phyloP scores from a whole-genome alignment of 2,797 vertebrate genomes.

The Gadopsis marmoratus region DNA sequence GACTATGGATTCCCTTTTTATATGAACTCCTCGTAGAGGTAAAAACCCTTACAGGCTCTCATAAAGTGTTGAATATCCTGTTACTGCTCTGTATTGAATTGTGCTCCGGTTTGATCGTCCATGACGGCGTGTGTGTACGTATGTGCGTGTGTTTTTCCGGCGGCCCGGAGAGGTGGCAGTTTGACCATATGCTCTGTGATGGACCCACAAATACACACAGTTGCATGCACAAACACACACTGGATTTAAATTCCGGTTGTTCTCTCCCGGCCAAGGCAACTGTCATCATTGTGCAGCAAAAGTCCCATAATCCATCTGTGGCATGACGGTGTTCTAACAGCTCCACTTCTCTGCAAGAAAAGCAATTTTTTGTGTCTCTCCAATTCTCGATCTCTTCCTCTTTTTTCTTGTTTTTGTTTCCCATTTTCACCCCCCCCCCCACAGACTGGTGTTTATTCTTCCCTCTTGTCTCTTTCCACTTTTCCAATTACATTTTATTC shows the following conservation, averaged over 20 bases:
- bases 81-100: slow-evolving; percentile 52
- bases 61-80: slow-evolving; percentile 65
- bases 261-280: slow-evolving; percentile 58
- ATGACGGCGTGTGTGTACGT: slow-evolving; percentile 14
- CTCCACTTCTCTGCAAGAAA: slow-evolving; percentile 54
- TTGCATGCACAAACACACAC: not conserved
- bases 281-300: slow-evolving; percentile 67
- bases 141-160: slow-evolving; percentile 27
- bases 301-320: slow-evolving; percentile 77
- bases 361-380: slow-evolving; percentile 56
- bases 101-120: slow-evolving; percentile 37
- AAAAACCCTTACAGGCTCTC: slow-evolving; percentile 47
- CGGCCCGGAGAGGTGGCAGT: slow-evolving; percentile 21
- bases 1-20: slow-evolving; percentile 63
- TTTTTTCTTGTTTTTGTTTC: not conserved
- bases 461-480: slow-evolving; percentile 43
- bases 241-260: slow-evolving; percentile 65
- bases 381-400: slow-evolving; percentile 32
- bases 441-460: slow-evolving; percentile 28
- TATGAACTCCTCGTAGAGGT: slow-evolving; percentile 50
- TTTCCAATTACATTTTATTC: slow-evolving; percentile 54
- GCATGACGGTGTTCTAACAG: slow-evolving; percentile 61
- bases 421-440: slow-evolving; percentile 40
- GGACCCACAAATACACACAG: slow-evolving; percentile 14
- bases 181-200: slow-evolving; percentile 59